Evolutionary conservation across 1,140 invertebrate species (phyloP).

Genomic region (Hycleus cichorii): DNA sequence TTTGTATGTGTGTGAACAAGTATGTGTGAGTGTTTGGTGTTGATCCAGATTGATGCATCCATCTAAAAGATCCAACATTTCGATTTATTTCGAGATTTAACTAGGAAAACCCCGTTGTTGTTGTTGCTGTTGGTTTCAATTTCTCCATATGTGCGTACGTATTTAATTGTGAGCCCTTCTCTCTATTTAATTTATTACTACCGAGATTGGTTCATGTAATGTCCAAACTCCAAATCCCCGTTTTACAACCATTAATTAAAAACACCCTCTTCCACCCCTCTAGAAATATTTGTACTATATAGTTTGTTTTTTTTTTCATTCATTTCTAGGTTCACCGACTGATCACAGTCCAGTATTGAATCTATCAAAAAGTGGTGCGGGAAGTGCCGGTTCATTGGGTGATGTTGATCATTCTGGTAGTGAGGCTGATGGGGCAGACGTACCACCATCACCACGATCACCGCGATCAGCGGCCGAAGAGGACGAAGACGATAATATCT

Average conservation of each 20-base stretch:
- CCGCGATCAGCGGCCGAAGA: slow-evolving; percentile 60
- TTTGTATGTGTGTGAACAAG: no score
- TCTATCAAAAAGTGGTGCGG: slow-evolving; percentile 75
- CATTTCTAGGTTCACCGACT: slow-evolving; percentile 65
- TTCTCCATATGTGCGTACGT: slow-evolving; percentile 28
- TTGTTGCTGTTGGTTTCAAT: slow-evolving; percentile 20
- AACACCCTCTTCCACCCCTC: background rate
- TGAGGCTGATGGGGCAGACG: slow-evolving; percentile 49
- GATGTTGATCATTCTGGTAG: slow-evolving; percentile 54
- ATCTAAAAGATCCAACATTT: slow-evolving; percentile 19
- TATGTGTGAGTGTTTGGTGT: background rate
- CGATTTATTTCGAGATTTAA: slow-evolving; percentile 27
- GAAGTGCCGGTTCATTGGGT: slow-evolving; percentile 48
- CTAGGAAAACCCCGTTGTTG: background rate
- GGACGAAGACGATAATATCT: slow-evolving; percentile 67
- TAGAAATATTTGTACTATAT: background rate
- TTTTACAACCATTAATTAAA: slow-evolving; percentile 35
- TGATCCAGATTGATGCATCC: slow-evolving; percentile 22
- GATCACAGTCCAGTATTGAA: slow-evolving; percentile 86
- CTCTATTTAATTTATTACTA: slow-evolving; percentile 26
- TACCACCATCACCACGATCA: slow-evolving; percentile 48
- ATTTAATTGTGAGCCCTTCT: slow-evolving; percentile 31
- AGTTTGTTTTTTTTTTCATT: background rate
- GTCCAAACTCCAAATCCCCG: slow-evolving; percentile 22
- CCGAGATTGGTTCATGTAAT: slow-evolving; percentile 29